Percentiles rank a stretch among this genome's conserved stretches.
phyloP scores from a whole-genome alignment of 2,888 invertebrate genomes.

The Tenthredo amoena region DNA sequence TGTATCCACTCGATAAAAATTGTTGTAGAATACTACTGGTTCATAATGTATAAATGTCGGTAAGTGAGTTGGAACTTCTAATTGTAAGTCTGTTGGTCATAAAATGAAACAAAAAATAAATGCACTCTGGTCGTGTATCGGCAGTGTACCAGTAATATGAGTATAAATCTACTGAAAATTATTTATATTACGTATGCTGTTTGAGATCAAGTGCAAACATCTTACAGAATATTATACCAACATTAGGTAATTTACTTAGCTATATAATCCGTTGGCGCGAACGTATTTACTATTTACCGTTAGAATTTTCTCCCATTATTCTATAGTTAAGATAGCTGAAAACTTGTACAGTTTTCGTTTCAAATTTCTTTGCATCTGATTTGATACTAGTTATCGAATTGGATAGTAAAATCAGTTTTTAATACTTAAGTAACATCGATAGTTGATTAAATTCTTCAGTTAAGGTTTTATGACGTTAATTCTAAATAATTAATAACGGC shows the following conservation, averaged over 20 bases:
- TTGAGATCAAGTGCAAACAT: conserved; percentile 40
- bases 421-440: background rate
- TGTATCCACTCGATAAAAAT: background rate
- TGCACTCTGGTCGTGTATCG: conserved; percentile 37
- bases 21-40: conserved; percentile 6
- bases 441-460: background rate
- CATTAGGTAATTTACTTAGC: background rate
- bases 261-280: background rate
- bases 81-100: background rate
- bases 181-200: conserved; percentile 4
- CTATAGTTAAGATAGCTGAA: background rate
- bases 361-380: background rate
- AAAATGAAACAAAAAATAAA: conserved; percentile 34
- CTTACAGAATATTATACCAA: conserved; percentile 14
- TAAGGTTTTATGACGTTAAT: background rate
- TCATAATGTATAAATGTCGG: background rate
- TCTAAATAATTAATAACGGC: background rate
- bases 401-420: background rate
- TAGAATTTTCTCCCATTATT: background rate
- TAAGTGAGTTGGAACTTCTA: background rate
- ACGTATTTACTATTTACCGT: background rate
- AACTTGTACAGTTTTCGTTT: background rate
- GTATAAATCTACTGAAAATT: background rate
- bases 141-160: conserved; percentile 8
- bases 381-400: background rate